Evolutionary conservation across 2,113 vertebrate genomes (phyloP).

Genomic region (Oryzias celebensis): DNA sequence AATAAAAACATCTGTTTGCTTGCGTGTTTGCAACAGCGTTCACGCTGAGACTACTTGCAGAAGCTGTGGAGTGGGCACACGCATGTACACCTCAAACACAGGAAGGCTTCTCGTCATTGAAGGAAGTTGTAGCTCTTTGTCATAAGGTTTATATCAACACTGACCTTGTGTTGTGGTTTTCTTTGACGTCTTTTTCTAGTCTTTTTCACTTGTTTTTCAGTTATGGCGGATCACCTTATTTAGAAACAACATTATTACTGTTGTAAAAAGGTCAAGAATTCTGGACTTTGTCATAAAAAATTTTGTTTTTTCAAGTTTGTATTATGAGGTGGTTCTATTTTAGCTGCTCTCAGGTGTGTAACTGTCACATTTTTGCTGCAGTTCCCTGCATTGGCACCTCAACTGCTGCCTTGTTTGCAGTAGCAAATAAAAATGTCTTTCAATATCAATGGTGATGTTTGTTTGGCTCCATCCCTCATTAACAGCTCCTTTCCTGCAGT

Average conservation of each 20-base stretch:
- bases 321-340: no score
- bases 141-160: not conserved
- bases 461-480: conserved; percentile 23
- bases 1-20: not conserved
- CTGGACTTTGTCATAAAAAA: no score
- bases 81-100: not conserved
- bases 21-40: not conserved
- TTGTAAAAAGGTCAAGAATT: no score
- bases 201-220: not conserved
- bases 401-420: conserved; percentile 30
- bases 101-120: not conserved
- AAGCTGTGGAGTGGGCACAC: not conserved
- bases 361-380: no score
- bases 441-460: conserved; percentile 30
- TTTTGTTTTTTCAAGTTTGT: no score
- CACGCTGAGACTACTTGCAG: not conserved
- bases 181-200: not conserved
- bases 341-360: no score
- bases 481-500: conserved; percentile 19
- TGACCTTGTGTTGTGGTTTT: not conserved
- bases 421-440: conserved; percentile 25
- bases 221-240: not conserved
- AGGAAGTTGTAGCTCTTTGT: not conserved
- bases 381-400: conserved; percentile 11
- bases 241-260: no score